These are phyloP conservation scores for Mus caroli DNA, from an alignment of 2,797 vertebrate species.

Conservation along the genomic window DNA sequence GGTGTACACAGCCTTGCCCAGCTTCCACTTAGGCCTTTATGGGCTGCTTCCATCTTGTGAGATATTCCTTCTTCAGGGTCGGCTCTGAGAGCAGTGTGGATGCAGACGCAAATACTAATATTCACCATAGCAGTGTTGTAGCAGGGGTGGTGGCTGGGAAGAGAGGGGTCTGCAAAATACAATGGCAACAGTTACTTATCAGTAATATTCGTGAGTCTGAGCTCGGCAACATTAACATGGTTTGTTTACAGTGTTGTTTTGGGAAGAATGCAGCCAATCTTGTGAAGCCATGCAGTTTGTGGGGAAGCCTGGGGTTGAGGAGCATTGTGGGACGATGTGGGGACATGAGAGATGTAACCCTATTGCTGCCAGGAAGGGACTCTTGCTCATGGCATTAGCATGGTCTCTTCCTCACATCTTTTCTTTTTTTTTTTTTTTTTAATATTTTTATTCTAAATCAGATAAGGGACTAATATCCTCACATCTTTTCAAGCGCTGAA, in stretches of 20 bases:
- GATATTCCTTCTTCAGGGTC: neutral
- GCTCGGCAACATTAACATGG: neutral
- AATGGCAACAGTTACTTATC: neutral
- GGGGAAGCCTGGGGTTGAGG: neutral
- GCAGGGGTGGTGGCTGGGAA: neutral
- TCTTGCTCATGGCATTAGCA: neutral
- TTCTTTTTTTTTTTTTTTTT: no score
- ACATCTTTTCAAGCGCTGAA: no score
- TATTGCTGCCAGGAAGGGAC: neutral
- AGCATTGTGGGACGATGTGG: neutral
- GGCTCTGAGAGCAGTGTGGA: neutral
- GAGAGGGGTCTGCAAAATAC: neutral
- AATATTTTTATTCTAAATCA: no score
- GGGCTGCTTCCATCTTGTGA: slow-evolving; percentile 13
- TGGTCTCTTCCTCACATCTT: neutral
- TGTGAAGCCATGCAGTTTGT: neutral
- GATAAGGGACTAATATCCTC: no score
- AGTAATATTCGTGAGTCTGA: neutral
- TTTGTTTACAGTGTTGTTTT: neutral
- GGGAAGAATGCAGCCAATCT: neutral
- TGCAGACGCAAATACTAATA: neutral
- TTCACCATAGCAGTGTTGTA: neutral
- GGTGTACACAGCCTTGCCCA: neutral
- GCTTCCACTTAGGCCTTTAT: neutral
- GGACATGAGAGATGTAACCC: neutral